Conservation (phyloP, 2,797 vertebrate genomes). For the Hoplostethus mediterraneus region DNA sequence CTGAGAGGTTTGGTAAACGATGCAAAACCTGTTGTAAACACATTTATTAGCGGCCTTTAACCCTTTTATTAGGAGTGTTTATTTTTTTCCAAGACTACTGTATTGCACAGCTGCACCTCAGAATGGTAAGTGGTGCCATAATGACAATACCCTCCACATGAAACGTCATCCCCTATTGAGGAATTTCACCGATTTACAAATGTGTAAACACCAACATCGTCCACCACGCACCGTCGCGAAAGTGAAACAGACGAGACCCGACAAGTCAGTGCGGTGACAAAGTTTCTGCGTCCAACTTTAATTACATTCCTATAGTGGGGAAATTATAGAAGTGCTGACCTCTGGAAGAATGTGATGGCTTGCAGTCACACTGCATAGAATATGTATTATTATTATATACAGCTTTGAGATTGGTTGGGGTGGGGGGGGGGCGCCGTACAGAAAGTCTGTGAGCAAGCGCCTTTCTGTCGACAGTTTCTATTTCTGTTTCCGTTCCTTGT, state of each 20-base stretch:
- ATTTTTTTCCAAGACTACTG: slow-evolving; percentile 16
- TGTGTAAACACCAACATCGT: slow-evolving; percentile 51
- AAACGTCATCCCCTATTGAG: slow-evolving; percentile 37
- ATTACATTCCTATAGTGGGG: slow-evolving; percentile 68
- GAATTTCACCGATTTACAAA: slow-evolving; percentile 43
- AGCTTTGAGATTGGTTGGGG: slow-evolving; percentile 71
- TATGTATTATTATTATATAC: slow-evolving; percentile 76
- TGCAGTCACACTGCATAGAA: slow-evolving; percentile 77
- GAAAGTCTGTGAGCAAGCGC: slow-evolving; percentile 67
- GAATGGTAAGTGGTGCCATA: slow-evolving; percentile 3
- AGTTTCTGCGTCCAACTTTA: slow-evolving; percentile 72
- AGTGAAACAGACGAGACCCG: slow-evolving; percentile 29
- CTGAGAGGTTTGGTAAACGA: not conserved
- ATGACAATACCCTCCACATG: slow-evolving; percentile 32
- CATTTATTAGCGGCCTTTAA: not conserved
- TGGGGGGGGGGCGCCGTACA: slow-evolving; percentile 41
- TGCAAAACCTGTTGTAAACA: not conserved
- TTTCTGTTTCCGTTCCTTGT: slow-evolving; percentile 80
- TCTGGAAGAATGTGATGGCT: slow-evolving; percentile 72
- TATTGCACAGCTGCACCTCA: slow-evolving; percentile 29
- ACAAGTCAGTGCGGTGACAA: slow-evolving; percentile 54
- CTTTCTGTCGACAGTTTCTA: slow-evolving; percentile 73
- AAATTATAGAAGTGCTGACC: slow-evolving; percentile 80
- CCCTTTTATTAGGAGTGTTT: slow-evolving; percentile 1
- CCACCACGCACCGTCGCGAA: slow-evolving; percentile 32